These are phyloP conservation scores for Pelusios castaneus DNA, from an alignment of 2,113 vertebrate genomes.

Conservation along the genomic window DNA sequence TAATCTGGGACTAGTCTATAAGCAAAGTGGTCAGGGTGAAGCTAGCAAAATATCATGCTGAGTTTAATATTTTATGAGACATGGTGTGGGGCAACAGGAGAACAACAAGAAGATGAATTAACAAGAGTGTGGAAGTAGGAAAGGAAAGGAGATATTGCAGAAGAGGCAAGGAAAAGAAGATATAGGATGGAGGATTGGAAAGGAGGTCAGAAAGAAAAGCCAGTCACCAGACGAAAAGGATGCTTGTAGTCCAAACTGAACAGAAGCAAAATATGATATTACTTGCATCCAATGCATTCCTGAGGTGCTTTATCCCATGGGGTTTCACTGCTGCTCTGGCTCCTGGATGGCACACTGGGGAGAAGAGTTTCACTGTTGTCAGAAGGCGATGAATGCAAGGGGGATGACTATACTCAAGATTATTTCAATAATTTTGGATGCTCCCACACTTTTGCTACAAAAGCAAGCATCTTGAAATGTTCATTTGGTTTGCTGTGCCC, in stretches of 20 bases:
- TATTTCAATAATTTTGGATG: not conserved
- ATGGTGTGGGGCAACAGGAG: not conserved
- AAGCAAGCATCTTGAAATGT: not conserved
- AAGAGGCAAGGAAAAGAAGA: slow-evolving; percentile 1
- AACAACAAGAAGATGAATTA: not conserved
- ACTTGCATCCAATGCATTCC: not conserved
- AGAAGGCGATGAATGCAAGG: not conserved
- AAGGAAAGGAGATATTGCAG: too few relatives aligned
- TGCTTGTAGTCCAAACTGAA: not conserved
- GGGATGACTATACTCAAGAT: not conserved
- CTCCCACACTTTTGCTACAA: not conserved
- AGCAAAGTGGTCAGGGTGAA: not conserved
- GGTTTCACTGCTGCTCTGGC: not conserved
- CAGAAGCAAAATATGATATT: not conserved
- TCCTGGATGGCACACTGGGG: not conserved
- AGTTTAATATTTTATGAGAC: not conserved
- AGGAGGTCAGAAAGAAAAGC: not conserved
- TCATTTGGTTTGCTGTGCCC: not conserved
- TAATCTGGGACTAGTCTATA: not conserved
- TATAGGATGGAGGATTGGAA: not conserved
- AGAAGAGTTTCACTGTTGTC: not conserved
- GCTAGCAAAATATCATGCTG: not conserved
- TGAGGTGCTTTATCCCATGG: not conserved
- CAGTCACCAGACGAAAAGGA: not conserved
- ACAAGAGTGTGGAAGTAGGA: not conserved